Percentiles rank a stretch among this genome's conserved stretches.
phyloP scores from a whole-genome alignment of 2,113 vertebrate species.

The Notarius quadriscutis region DNA sequence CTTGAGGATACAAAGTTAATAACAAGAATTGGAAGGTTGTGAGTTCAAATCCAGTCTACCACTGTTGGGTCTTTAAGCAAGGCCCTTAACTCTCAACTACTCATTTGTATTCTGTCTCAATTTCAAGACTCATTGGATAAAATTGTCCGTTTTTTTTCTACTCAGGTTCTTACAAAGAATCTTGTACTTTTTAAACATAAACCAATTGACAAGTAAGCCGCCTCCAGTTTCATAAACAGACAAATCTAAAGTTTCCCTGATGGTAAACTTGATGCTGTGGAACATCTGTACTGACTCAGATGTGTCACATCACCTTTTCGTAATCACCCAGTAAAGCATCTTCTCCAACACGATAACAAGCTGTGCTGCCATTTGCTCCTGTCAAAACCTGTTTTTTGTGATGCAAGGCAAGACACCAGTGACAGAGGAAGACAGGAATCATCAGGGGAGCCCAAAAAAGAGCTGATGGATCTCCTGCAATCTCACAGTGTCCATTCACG shows the following conservation, averaged over 20 bases:
- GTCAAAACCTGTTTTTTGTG: constrained; percentile 34
- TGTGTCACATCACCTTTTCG: constrained; percentile 38
- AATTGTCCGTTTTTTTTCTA: background rate
- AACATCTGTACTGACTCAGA: constrained; percentile 28
- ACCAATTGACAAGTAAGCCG: background rate
- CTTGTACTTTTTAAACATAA: background rate
- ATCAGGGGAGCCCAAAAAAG: constrained; percentile 36
- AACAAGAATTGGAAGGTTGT: background rate
- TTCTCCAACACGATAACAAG: constrained; percentile 33
- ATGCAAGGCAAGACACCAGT: constrained; percentile 24
- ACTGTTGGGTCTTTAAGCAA: background rate
- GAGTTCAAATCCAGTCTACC: background rate
- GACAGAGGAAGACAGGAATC: constrained; percentile 26
- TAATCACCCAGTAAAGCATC: constrained; percentile 33
- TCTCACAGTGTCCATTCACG: constrained; percentile 44
- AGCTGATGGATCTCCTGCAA: constrained; percentile 46
- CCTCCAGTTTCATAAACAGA: background rate
- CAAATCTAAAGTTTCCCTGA: constrained; percentile 17
- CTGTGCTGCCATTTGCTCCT: constrained; percentile 18
- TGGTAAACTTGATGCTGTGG: constrained; percentile 3
- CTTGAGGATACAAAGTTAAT: background rate
- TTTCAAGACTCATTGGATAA: background rate
- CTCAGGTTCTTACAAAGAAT: background rate
- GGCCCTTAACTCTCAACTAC: background rate
- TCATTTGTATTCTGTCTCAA: background rate